Evolutionary conservation across 1,140 invertebrate species (phyloP), one percentile per base, ranked within the genome.

Genomic region (Drosophila setifemur): DNA sequence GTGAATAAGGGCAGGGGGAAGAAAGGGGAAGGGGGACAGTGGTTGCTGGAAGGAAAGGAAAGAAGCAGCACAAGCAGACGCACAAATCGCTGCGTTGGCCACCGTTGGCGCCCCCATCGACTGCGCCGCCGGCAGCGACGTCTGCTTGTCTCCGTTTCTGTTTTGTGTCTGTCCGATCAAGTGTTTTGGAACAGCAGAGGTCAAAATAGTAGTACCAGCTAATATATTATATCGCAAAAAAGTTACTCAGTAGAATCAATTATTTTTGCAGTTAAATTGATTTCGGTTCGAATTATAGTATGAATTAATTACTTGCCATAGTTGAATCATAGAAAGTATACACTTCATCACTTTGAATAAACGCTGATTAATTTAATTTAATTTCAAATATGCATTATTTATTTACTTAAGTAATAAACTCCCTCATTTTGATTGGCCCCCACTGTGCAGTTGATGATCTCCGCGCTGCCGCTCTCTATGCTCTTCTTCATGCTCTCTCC

Each of bases 21-120:
- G n/a, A 6, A 0, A 16, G 7, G 21, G 11, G 45, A 42, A 35
- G 64, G 60, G 39, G 23, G 33, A 9, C 53, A 19, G 31, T 12
- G 26, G 37, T n/a, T 23, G 12, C 8, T 18, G 3, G 3, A 16
- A 25, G 31, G 4, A 31, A 23, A 18, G 9, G 23, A 26, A 26
- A 11, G 21, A 3, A 25, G 42, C n/a, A n/a, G 14, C 0, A 28
- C 11, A 53, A 35, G 18, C 28, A 4, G 23, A 28, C 35, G 14
- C 43, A 64, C 19, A 64, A 49, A 58, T 49, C 67, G 44, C 37
- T 70, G 66, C 67, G 66, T 70, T 70, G 67, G 67, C 44, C 49
- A 49, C 61, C 31, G 12, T 26, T 54, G 52, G 60, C 57, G 48
- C 35, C 16, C 35, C 23, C 40, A 47, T 23, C 31, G 42, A 73